Evolutionary conservation across 2,888 invertebrate species (phyloP), one percentile per base, ranked within the genome.

Genomic region (Meloe dianella): DNA sequence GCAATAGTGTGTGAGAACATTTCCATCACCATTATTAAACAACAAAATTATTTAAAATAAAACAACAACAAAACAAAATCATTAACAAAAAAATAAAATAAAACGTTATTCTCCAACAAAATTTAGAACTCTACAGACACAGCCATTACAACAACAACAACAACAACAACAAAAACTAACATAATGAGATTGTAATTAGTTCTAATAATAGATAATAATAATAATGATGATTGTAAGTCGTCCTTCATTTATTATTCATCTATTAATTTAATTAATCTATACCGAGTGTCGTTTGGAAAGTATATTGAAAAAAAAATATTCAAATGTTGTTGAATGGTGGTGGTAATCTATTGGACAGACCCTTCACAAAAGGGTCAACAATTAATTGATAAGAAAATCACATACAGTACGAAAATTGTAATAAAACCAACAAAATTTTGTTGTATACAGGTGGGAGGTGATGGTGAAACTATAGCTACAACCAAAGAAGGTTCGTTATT

Each of bases 401-500:
- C 82, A 8, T 84, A 83, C 73, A 80, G 83, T 70, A 82, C 83
- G 58, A 81, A 80, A 71, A 81, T 84, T 51, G 77, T 82, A 73
- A 80, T 84, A 77, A 80, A 83, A 70, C 81, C 81, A 12, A 71
- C 73, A 70, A 77, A 79, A 65, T 81, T 81, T 78, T 79, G 17
- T 41, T 41, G 74, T 76, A 70, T 80, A 68, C 83, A 84, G 84
- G 82, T 84, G 71, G 91, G 91, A 82, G 90, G n/a, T 17, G 41
- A 91, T 68, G 91, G 90, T 60, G 92, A 92, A 80, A 90, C 92
- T 73, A 89, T 92, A 85, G 93, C 94, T 78, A 91, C 92, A 82
- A 93, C 93, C 86, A 94, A 94, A 90, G 94, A 94, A 89, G 94
- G 94, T 93, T 83, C 87, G 77, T 73, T 57, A 27, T 67, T 67